Evolutionary conservation across 2,797 vertebrate genomes (phyloP).

Genomic region (Enteromius viviparus): DNA sequence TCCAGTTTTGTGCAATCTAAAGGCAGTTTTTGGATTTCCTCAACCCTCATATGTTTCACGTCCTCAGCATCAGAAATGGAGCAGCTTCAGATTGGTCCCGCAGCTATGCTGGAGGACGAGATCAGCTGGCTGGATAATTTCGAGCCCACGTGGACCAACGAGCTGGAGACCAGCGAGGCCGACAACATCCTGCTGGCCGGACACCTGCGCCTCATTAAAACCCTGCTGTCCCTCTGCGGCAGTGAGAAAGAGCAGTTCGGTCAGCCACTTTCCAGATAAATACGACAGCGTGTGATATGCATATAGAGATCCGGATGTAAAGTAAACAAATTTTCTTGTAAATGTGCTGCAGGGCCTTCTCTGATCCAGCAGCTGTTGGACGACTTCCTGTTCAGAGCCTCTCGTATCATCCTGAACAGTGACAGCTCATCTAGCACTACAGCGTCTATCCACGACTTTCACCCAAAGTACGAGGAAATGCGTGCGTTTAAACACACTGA

Average conservation of each 20-base stretch:
- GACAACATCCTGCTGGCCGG: conserved; percentile 97
- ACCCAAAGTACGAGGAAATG: conserved; percentile 88
- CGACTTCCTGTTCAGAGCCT: conserved; percentile 99
- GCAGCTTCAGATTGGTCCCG: conserved; percentile 90
- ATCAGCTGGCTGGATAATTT: conserved; percentile 99
- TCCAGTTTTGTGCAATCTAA: not conserved
- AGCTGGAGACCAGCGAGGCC: conserved; percentile 95
- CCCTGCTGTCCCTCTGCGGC: conserved; percentile 93
- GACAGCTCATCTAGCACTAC: conserved; percentile 90
- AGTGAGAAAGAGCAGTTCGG: conserved; percentile 96
- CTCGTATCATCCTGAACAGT: conserved; percentile 97
- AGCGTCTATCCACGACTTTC: conserved; percentile 94
- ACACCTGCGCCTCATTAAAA: conserved; percentile 96
- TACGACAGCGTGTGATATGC: not conserved
- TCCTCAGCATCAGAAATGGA: conserved; percentile 94
- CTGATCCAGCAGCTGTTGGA: conserved; percentile 97
- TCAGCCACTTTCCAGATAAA: conserved; percentile 65
- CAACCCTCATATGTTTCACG: not conserved
- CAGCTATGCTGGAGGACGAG: conserved; percentile 96
- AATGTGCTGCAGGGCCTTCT: conserved; percentile 83
- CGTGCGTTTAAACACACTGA: not conserved
- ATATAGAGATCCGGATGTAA: not conserved
- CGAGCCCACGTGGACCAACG: conserved; percentile 93
- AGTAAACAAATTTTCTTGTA: not conserved
- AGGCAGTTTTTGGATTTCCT: not conserved